phyloP scores from a whole-genome alignment of 2,797 vertebrate genomes.

The Leptoclinus maculatus region DNA sequence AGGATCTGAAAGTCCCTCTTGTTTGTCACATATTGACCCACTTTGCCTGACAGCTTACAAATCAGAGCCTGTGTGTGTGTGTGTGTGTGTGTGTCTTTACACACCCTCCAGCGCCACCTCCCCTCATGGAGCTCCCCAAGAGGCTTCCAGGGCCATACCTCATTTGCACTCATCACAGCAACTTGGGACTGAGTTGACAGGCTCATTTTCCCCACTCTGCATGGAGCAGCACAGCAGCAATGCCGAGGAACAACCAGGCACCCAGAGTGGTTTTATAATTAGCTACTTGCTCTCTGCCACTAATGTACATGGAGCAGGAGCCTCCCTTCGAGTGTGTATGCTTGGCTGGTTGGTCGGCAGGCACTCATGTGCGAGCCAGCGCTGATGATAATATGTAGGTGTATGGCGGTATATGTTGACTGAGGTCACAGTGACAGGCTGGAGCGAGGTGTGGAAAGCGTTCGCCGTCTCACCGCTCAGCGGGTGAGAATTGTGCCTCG shows the following conservation, averaged over 20 bases:
- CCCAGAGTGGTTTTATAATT: conserved; percentile 84
- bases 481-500: conserved; percentile 79
- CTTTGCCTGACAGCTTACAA: conserved; percentile 77
- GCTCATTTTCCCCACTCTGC: conserved; percentile 83
- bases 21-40: conserved; percentile 79
- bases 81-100: conserved; percentile 63
- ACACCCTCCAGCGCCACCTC: conserved; percentile 59
- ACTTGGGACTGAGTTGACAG: conserved; percentile 80
- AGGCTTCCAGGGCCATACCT: conserved; percentile 77
- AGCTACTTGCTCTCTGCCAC: conserved; percentile 76
- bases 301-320: conserved; percentile 61
- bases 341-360: conserved; percentile 44
- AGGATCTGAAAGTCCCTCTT: conserved; percentile 66
- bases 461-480: conserved; percentile 69
- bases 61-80: conserved; percentile 56
- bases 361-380: conserved; percentile 32
- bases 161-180: conserved; percentile 84
- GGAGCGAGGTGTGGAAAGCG: conserved; percentile 48
- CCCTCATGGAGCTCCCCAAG: conserved; percentile 60
- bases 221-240: conserved; percentile 72
- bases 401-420: conserved; percentile 44
- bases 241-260: conserved; percentile 68
- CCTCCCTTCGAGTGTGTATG: conserved; percentile 32
- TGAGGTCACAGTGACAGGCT: conserved; percentile 50
- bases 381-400: conserved; percentile 62